Percentiles rank a stretch among this genome's conserved stretches.
Evolutionary conservation across 2,888 invertebrate genomes (phyloP).

Genomic region (Cylloceria caligata): DNA sequence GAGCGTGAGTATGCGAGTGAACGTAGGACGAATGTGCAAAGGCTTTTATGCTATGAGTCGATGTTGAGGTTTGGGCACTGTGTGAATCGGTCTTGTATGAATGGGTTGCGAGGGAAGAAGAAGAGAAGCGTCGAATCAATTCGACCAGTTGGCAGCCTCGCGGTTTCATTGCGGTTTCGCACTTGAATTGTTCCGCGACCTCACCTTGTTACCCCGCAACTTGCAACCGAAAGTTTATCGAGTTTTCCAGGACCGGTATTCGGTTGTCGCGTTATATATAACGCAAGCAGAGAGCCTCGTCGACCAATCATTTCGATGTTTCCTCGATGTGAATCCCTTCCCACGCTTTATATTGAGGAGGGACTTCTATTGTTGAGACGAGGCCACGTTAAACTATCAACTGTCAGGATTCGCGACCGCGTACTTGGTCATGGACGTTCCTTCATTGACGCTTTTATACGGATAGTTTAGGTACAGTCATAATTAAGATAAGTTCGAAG

Average conservation of each 20-base stretch:
- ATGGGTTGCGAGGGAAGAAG: slow-evolving; percentile 28
- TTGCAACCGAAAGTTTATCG: slow-evolving; percentile 76
- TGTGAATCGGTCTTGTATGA: not conserved
- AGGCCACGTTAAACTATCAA: slow-evolving; percentile 55
- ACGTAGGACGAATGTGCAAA: slow-evolving; percentile 11
- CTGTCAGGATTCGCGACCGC: slow-evolving; percentile 40
- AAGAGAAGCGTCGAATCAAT: slow-evolving; percentile 71
- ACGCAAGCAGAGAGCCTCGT: slow-evolving; percentile 26
- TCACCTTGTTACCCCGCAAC: slow-evolving; percentile 77
- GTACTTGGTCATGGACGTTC: not conserved
- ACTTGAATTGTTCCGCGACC: slow-evolving; percentile 81
- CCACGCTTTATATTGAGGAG: slow-evolving; percentile 45
- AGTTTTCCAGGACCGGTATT: slow-evolving; percentile 57
- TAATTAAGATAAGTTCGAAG: not conserved
- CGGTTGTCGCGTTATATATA: slow-evolving; percentile 38
- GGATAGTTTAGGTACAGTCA: not conserved
- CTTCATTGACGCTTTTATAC: not conserved
- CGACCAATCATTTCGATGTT: slow-evolving; percentile 59
- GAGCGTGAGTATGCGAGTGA: slow-evolving; percentile 48
- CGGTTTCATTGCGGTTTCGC: slow-evolving; percentile 80
- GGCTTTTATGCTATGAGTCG: slow-evolving; percentile 4
- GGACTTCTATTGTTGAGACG: slow-evolving; percentile 51
- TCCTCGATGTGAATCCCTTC: slow-evolving; percentile 28
- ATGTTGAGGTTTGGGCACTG: slow-evolving; percentile 23
- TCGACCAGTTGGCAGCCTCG: slow-evolving; percentile 80